Conservation (phyloP, 2,888 invertebrate species). For the Heliconius aoede region DNA sequence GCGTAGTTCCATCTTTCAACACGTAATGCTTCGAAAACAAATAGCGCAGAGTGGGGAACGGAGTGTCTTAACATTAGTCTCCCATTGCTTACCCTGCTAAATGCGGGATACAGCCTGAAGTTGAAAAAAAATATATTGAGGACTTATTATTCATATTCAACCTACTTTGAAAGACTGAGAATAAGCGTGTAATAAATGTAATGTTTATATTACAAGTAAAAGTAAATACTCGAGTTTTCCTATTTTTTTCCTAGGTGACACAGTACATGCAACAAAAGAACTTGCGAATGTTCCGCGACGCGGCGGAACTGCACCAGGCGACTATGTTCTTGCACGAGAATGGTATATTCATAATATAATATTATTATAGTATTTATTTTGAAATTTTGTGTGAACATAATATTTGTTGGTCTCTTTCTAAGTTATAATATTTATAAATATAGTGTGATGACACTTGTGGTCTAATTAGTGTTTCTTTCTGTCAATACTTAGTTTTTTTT, state of each 20-base stretch:
- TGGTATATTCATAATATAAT: slow-evolving; percentile 80
- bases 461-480: too few species aligned
- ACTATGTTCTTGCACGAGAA: slow-evolving; percentile 99
- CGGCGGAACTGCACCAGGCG: slow-evolving; percentile 96
- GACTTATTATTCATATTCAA: too few species aligned
- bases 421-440: background rate
- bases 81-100: background rate
- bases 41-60: background rate
- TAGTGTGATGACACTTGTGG: background rate
- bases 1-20: too few species aligned
- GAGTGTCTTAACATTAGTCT: background rate
- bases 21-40: background rate
- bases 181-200: too few species aligned
- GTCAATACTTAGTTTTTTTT: too few species aligned
- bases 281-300: slow-evolving; percentile 91
- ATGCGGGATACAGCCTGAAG: background rate
- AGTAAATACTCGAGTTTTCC: background rate
- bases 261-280: slow-evolving; percentile 87
- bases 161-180: too few species aligned
- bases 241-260: slow-evolving; percentile 67
- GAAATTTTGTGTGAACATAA: background rate
- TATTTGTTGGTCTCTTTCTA: background rate
- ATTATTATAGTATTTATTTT: background rate
- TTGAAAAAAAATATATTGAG: too few species aligned
- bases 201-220: background rate